A percentile compares a stretch with the other conserved stretches of the same genome.
Conservation (phyloP, 2,797 vertebrate species). For the Platyrinchus mystaceus region DNA sequence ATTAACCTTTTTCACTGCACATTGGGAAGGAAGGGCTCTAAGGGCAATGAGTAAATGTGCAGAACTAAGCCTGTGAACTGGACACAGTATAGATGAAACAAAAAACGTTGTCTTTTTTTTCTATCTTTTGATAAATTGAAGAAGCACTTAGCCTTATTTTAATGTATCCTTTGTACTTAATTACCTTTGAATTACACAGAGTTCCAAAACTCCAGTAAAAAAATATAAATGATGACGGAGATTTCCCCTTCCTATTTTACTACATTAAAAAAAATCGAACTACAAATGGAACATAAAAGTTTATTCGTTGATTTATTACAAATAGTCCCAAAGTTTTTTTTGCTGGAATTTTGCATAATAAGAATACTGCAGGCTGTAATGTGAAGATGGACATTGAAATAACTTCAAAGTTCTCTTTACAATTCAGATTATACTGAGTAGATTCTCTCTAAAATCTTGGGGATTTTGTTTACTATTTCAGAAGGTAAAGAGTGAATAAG, state of each 20-base stretch:
- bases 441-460: constrained; percentile 38
- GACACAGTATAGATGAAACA: neutral
- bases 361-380: constrained; percentile 1
- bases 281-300: neutral
- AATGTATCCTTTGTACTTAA: constrained; percentile 12
- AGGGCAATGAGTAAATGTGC: neutral
- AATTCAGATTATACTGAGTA: constrained; percentile 34
- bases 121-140: neutral
- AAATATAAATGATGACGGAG: neutral
- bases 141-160: neutral
- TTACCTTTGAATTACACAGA: constrained; percentile 48
- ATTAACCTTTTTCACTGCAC: neutral
- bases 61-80: neutral
- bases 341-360: neutral
- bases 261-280: neutral
- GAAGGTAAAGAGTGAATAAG: neutral
- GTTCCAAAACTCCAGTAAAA: constrained; percentile 35
- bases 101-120: neutral
- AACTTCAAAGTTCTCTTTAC: constrained; percentile 46
- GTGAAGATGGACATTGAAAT: constrained; percentile 26
- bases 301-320: neutral
- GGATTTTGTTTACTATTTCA: constrained; percentile 25
- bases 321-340: neutral
- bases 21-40: neutral
- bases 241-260: neutral